These are phyloP conservation scores for Clarias magur DNA, from an alignment of 2,113 vertebrate genomes.

Conservation along the genomic window DNA sequence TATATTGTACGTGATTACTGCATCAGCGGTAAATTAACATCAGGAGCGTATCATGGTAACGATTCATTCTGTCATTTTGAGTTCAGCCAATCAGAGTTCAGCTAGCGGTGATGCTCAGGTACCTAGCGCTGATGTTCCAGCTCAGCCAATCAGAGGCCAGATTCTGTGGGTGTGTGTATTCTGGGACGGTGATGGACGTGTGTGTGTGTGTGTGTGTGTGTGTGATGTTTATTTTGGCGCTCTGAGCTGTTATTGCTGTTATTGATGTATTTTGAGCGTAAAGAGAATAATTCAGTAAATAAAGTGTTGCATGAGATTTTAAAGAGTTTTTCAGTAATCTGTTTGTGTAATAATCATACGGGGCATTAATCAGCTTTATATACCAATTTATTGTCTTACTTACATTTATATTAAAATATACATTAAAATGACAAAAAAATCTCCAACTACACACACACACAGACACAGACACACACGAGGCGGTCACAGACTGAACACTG, in stretches of 20 bases:
- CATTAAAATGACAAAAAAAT: neutral
- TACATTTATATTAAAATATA: constrained; percentile 70
- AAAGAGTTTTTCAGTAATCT: constrained; percentile 64
- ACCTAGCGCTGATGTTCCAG: neutral
- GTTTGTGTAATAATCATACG: constrained; percentile 80
- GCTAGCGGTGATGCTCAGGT: neutral
- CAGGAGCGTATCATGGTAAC: neutral
- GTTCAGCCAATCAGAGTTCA: neutral
- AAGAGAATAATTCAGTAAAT: constrained; percentile 69
- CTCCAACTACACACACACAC: neutral
- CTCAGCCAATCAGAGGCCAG: neutral
- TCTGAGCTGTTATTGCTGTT: constrained; percentile 68
- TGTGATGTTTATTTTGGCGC: constrained; percentile 71
- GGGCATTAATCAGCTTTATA: constrained; percentile 91
- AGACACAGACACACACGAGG: constrained; percentile 12
- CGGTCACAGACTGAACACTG: neutral
- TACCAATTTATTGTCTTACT: constrained; percentile 78
- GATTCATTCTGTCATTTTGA: neutral
- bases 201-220: constrained; percentile 70
- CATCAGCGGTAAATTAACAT: neutral
- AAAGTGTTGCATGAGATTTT: constrained; percentile 84
- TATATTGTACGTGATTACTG: neutral
- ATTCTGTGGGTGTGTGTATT: neutral
- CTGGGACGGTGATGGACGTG: neutral
- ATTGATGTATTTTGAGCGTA: constrained; percentile 57